Conservation (phyloP, 2,113 vertebrate genomes). For the Rallus limicola region DNA sequence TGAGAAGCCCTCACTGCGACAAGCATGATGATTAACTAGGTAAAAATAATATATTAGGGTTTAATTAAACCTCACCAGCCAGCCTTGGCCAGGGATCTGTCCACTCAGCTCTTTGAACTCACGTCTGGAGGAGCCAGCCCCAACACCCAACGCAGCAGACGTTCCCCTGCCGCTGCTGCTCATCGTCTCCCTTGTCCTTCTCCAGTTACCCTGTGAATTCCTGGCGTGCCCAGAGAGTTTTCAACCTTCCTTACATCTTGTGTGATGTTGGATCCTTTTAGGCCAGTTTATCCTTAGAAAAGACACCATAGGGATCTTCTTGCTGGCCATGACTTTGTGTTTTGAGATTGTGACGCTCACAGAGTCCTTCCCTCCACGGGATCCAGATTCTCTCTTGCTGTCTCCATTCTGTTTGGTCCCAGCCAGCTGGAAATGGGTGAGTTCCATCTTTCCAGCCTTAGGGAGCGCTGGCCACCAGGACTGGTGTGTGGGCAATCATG, state of each 20-base stretch:
- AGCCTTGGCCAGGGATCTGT: background rate
- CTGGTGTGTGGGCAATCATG: background rate
- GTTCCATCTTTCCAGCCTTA: background rate
- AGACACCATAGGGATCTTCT: background rate
- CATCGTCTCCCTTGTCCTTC: background rate
- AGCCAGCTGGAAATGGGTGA: background rate
- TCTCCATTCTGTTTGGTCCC: background rate
- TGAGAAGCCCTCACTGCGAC: background rate
- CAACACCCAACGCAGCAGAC: background rate
- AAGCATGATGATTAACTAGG: background rate
- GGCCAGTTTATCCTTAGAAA: background rate
- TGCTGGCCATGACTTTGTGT: background rate
- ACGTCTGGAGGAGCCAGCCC: background rate
- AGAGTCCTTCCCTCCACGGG: background rate
- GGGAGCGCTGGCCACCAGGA: background rate
- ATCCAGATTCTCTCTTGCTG: background rate
- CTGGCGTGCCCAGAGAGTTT: background rate
- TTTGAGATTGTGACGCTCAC: background rate
- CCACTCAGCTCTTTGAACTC: background rate
- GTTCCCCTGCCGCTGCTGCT: background rate
- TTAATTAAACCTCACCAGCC: background rate
- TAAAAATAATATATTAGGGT: constrained; percentile 17
- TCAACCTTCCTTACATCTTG: background rate
- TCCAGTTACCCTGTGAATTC: background rate
- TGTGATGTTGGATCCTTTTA: background rate